A percentile compares a stretch with the other conserved stretches of the same genome.
phyloP scores from a whole-genome alignment of 2,113 vertebrate species.

The Jaculus jaculus region DNA sequence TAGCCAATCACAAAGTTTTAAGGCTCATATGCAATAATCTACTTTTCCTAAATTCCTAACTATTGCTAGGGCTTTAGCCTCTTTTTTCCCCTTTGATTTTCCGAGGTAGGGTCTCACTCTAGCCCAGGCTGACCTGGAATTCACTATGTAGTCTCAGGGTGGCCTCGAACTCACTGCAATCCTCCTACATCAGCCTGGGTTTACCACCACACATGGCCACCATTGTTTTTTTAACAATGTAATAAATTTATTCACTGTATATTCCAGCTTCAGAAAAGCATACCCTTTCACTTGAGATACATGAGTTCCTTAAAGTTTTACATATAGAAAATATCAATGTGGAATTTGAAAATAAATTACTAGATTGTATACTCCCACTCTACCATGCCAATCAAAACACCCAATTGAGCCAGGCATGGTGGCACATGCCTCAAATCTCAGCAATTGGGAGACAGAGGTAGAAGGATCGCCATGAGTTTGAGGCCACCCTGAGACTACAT shows the following conservation, averaged over 20 bases:
- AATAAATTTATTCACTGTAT: conserved; percentile 39
- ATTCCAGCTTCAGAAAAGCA: conserved; percentile 29
- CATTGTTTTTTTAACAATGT: background rate
- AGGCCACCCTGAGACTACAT: too few species aligned
- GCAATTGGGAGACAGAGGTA: too few species aligned
- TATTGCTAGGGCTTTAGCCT: conserved; percentile 8
- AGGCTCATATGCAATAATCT: conserved; percentile 34
- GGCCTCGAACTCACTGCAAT: too few species aligned
- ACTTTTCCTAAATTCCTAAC: conserved; percentile 42
- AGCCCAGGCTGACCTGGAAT: too few species aligned
- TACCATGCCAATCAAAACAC: background rate
- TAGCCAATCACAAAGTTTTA: conserved; percentile 56
- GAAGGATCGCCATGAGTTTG: too few species aligned
- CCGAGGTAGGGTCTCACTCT: too few species aligned
- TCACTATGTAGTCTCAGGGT: too few species aligned
- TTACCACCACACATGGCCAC: too few species aligned
- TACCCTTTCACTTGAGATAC: conserved; percentile 43
- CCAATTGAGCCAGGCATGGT: background rate
- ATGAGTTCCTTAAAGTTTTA: conserved; percentile 55
- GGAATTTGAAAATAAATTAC: conserved; percentile 29
- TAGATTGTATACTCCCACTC: background rate
- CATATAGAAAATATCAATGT: background rate
- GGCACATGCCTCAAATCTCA: too few species aligned
- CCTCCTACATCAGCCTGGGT: too few species aligned
- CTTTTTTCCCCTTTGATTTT: too few species aligned